Conservation (phyloP, 1,140 invertebrate genomes). For the Sminthurides bifidus region DNA sequence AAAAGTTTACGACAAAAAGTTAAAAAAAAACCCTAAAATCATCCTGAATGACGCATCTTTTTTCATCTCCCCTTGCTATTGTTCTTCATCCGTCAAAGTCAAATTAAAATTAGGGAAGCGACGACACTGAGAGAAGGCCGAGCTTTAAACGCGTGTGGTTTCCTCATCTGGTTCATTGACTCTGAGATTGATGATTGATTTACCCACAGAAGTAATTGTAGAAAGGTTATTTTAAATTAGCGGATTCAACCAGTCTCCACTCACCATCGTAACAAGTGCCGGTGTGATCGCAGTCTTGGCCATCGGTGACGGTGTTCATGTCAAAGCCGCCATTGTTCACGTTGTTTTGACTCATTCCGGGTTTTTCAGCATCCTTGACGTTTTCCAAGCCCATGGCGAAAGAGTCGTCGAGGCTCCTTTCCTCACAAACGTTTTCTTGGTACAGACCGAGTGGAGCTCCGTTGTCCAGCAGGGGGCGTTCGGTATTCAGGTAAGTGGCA, state of each 20-base stretch:
- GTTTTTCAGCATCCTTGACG: background rate
- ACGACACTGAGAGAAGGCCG: background rate
- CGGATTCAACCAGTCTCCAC: constrained; percentile 4
- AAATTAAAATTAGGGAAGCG: constrained; percentile 9
- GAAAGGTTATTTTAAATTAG: background rate
- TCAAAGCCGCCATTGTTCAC: constrained; percentile 22
- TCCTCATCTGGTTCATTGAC: background rate
- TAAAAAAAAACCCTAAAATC: background rate
- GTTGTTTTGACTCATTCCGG: background rate
- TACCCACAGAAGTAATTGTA: background rate
- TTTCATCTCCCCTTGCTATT: too few species aligned
- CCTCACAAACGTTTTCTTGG: constrained; percentile 75
- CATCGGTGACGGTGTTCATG: constrained; percentile 19
- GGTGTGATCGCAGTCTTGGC: constrained; percentile 76
- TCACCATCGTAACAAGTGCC: constrained; percentile 89
- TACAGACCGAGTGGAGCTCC: constrained; percentile 78
- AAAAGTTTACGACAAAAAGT: background rate
- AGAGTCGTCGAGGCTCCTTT: constrained; percentile 25
- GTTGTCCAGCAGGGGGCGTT: constrained; percentile 76
- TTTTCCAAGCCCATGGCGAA: background rate
- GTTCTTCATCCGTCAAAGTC: constrained; percentile 10
- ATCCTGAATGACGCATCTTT: background rate
- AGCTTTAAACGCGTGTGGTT: background rate
- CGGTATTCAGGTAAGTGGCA: constrained; percentile 73
- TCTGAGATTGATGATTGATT: background rate